Evolutionary conservation across 2,888 invertebrate species (phyloP), one percentile per base, ranked within the genome.

Genomic region (Orthonevra nobilis): DNA sequence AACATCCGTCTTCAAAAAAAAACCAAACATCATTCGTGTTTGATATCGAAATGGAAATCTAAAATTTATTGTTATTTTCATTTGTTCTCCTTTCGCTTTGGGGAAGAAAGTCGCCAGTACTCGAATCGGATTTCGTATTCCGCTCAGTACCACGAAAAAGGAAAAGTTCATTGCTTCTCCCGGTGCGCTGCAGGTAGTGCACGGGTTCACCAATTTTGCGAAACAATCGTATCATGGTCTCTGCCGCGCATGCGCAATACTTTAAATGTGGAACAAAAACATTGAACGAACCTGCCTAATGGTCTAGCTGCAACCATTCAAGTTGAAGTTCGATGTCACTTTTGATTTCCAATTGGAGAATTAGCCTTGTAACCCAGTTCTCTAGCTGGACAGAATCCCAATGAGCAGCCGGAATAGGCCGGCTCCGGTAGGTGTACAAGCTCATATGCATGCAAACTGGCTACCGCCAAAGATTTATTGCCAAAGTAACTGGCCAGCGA

Each of bases 51-150:
- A 70, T 69, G 69, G 58, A 70, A 69, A 75, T 77, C 64, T 46
- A 54, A 77, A 44, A 52, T 60, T 56, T 56, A 56, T 74, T 68
- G 56, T 46, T 58, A 40, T 40, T 36, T 52, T 52, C 44, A 36
- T 52, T 61, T 61, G 61, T 61, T 61, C 56, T 64, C 77, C 72
- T 79, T 79, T 79, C 66, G 73, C 79, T 73, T n/a, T n/a, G 54
- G 3, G 54, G 66, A 79, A 79, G 79, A 79, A 79, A 79, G 79
- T 79, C 72, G 20, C 7, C 12, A 4, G 14, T 32, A 14, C 34
- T 20, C 23, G 23, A 26, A 28, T 32, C 36, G 44, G 46, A 72
- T 73, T 79, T 73, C 40, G 61, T 68, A 79, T 79, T 73, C 79
- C 26, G 14, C 15, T 23, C 23, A 32, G 61, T 38, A 28, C 46